phyloP scores from a whole-genome alignment of 2,888 invertebrate genomes.

The Leucophora obtusa region DNA sequence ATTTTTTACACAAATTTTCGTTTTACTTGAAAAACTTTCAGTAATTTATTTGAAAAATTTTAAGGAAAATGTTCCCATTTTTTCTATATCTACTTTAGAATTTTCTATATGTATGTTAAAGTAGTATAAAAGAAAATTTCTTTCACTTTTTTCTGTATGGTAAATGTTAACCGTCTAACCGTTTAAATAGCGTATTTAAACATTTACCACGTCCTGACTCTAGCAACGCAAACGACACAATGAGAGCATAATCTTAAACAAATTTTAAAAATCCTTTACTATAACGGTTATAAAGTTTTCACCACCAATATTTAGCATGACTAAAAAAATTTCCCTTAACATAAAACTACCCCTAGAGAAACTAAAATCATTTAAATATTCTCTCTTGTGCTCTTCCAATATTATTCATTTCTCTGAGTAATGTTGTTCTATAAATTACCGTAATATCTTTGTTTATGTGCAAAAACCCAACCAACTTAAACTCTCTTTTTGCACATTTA shows the following conservation, averaged over 20 bases:
- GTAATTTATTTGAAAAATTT: constrained; percentile 26
- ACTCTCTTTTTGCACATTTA: neutral
- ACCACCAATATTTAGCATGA: constrained; percentile 57
- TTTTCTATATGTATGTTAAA: constrained; percentile 48
- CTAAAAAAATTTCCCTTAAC: constrained; percentile 34
- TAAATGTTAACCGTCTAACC: constrained; percentile 56
- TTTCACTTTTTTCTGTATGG: constrained; percentile 53
- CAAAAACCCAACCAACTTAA: neutral
- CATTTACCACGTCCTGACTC: constrained; percentile 75
- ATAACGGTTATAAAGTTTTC: constrained; percentile 58
- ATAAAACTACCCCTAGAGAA: constrained; percentile 30
- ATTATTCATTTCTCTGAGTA: constrained; percentile 8
- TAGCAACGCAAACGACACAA: constrained; percentile 78
- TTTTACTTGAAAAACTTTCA: constrained; percentile 9
- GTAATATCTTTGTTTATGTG: constrained; percentile 27
- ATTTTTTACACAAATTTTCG: constrained; percentile 8
- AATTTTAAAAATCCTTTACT: constrained; percentile 71
- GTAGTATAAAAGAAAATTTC: constrained; percentile 56
- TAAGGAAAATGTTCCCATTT: constrained; percentile 53
- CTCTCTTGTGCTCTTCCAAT: neutral
- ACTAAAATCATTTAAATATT: neutral
- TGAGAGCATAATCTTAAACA: constrained; percentile 67
- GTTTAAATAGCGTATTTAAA: constrained; percentile 56
- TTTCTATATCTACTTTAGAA: constrained; percentile 58
- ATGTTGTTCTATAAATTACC: constrained; percentile 35